A percentile compares a stretch with the other conserved stretches of the same genome.
Conservation (phyloP, 2,888 invertebrate species). For the Aphrophora alni region DNA sequence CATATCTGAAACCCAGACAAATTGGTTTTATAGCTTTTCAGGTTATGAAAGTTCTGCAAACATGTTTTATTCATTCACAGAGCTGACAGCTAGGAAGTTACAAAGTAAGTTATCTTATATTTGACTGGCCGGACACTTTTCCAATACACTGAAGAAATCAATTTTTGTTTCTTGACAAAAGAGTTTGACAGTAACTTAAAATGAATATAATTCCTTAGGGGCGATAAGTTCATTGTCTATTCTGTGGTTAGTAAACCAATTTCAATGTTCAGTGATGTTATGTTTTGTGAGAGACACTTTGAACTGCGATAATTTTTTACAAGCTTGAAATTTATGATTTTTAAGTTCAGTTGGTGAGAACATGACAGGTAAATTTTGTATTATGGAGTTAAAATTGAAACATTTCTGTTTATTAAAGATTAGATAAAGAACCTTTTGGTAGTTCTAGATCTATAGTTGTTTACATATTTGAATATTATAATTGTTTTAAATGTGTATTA, state of each 20-base stretch:
- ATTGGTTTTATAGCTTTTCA: neutral
- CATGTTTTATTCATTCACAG: neutral
- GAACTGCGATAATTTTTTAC: too few relatives aligned
- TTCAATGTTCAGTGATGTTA: too few relatives aligned
- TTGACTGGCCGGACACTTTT: neutral
- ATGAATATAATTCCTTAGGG: neutral
- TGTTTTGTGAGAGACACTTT: too few relatives aligned
- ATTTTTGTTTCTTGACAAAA: neutral
- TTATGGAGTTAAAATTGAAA: too few relatives aligned
- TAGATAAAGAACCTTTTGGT: too few relatives aligned
- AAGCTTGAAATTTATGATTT: too few relatives aligned
- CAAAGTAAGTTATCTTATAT: neutral
- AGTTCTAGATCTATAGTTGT: too few relatives aligned
- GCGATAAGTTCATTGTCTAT: neutral
- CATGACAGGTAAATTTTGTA: too few relatives aligned
- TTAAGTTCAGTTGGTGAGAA: too few relatives aligned
- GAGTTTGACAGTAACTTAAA: neutral
- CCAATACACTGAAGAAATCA: conserved; percentile 2
- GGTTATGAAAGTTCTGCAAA: neutral
- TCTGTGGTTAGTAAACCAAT: neutral
- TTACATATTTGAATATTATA: too few relatives aligned
- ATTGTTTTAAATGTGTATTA: too few relatives aligned
- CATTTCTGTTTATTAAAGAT: too few relatives aligned
- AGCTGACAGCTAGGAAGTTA: neutral
- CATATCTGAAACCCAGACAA: neutral